A percentile compares a stretch with the other conserved stretches of the same genome.
Conservation (phyloP, 2,113 vertebrate genomes). For the Gadus macrocephalus region DNA sequence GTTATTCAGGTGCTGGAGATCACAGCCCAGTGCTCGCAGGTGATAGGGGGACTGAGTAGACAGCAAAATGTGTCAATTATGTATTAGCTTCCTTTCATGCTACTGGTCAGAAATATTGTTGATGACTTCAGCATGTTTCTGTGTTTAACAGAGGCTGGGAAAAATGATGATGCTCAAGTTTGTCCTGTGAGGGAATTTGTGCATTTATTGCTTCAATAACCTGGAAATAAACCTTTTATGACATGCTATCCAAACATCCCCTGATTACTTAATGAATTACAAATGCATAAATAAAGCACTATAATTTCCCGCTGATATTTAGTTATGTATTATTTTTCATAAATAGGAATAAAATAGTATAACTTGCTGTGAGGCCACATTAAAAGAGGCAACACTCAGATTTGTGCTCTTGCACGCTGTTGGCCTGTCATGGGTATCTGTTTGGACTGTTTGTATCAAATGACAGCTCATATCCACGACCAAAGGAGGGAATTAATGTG, state of each 20-base stretch:
- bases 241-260: conserved; percentile 35
- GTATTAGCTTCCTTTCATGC: conserved; percentile 45
- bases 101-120: conserved; percentile 42
- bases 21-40: conserved; percentile 36
- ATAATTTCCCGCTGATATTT: conserved; percentile 72
- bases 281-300: conserved; percentile 59
- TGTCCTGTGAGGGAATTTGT: conserved; percentile 46
- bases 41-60: conserved; percentile 56
- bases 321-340: conserved; percentile 69
- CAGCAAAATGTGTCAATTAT: conserved; percentile 58
- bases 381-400: conserved; percentile 51
- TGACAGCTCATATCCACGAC: conserved; percentile 54
- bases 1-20: conserved; percentile 48
- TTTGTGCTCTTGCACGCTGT: conserved; percentile 57
- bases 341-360: conserved; percentile 60
- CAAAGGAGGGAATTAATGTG: conserved; percentile 42
- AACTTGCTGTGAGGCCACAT: conserved; percentile 48
- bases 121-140: conserved; percentile 45
- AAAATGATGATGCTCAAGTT: conserved; percentile 45
- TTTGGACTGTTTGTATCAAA: conserved; percentile 52
- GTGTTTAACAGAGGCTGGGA: conserved; percentile 38
- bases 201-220: background rate
- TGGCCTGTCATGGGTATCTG: conserved; percentile 43
- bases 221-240: no score
- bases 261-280: conserved; percentile 62